Evolutionary conservation across 64 coral and sea anemone species (phyloP).

Genomic region (Cladopsammia gracilis): DNA sequence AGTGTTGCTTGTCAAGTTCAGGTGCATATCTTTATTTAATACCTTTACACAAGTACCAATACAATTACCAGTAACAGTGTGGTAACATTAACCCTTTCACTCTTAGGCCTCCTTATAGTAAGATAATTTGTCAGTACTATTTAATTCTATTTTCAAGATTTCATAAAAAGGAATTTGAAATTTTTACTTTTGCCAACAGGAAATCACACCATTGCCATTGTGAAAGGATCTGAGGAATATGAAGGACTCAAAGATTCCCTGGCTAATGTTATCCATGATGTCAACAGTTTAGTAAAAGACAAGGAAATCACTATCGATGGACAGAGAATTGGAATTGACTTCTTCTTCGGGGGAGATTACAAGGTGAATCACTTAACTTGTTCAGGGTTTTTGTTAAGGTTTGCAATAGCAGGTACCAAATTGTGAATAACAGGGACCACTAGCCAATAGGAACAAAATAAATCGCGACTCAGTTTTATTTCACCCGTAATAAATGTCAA

Average conservation of each 20-base stretch:
- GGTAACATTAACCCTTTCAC: too few species aligned
- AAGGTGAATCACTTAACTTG: conserved; percentile 47
- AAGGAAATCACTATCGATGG: background rate
- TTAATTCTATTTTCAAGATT: background rate
- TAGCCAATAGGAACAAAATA: too few species aligned
- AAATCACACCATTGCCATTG: conserved; percentile 19
- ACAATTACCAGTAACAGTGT: background rate
- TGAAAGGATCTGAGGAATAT: background rate
- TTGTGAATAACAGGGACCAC: too few species aligned
- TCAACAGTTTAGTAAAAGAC: background rate
- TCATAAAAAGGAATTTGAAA: background rate
- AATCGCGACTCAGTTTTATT: too few species aligned
- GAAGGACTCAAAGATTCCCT: background rate
- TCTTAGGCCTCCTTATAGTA: background rate
- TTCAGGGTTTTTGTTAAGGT: too few species aligned
- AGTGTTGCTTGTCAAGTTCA: conserved; percentile 6
- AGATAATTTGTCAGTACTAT: background rate
- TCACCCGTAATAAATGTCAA: too few species aligned
- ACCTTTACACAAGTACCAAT: too few species aligned
- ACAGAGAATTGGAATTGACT: conserved; percentile 30
- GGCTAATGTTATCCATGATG: conserved; percentile 19
- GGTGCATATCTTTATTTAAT: background rate
- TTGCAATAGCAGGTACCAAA: too few species aligned
- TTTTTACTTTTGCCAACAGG: conserved; percentile 31
- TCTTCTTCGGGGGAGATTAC: conserved; percentile 75